These are phyloP conservation scores for Oedothorax gibbosus DNA, from an alignment of 1,140 invertebrate species.

Conservation along the genomic window DNA sequence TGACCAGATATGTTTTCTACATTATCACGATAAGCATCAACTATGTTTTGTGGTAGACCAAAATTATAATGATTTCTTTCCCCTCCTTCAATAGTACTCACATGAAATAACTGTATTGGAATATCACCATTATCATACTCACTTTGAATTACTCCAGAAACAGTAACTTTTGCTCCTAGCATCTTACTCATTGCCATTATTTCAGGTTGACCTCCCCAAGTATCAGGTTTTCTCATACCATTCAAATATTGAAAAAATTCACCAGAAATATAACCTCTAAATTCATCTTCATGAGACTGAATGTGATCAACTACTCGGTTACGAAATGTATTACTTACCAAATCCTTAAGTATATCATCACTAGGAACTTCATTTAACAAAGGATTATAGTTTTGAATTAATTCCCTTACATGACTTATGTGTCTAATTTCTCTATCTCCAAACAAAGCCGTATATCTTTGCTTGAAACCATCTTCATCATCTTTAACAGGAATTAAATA, in stretches of 20 bases:
- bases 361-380: conserved; percentile 19
- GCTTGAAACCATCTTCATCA: conserved; percentile 19
- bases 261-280: conserved; percentile 13
- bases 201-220: conserved; percentile 20
- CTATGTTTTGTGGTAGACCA: too few species aligned
- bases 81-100: too few species aligned
- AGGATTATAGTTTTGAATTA: conserved; percentile 22
- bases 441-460: conserved; percentile 16
- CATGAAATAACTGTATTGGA: too few species aligned
- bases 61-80: too few species aligned
- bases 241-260: conserved; percentile 20
- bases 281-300: conserved; percentile 16
- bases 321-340: conserved; percentile 18
- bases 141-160: conserved; percentile 9
- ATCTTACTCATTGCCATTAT: conserved; percentile 14
- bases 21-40: too few species aligned
- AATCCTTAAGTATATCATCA: conserved; percentile 12
- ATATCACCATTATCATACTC: too few species aligned
- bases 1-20: too few species aligned
- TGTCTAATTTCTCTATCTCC: conserved; percentile 13
- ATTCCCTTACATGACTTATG: background rate
- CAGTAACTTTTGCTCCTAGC: conserved; percentile 8
- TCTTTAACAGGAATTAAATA: conserved; percentile 10
- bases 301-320: conserved; percentile 23
- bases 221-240: conserved; percentile 15